Evolutionary conservation across 2,797 vertebrate species (phyloP).

Genomic region (Gadopsis bispinosus): DNA sequence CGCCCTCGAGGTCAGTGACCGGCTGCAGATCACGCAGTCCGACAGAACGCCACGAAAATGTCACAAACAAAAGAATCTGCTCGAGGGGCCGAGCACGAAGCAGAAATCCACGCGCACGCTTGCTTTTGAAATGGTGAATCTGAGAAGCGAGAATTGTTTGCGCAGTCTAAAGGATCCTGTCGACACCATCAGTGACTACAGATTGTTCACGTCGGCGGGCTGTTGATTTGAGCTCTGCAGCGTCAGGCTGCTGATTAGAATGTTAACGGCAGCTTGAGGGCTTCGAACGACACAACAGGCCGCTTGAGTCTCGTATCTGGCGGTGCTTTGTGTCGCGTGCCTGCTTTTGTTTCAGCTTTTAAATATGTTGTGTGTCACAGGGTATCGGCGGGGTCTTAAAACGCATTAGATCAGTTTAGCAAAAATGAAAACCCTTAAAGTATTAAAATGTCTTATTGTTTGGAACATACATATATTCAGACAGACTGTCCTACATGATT

Average conservation of each 20-base stretch:
- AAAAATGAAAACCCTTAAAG: too few species aligned
- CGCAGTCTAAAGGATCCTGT: not conserved
- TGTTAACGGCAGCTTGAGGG: not conserved
- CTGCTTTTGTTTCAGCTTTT: not conserved
- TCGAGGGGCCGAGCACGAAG: not conserved
- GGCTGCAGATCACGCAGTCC: not conserved
- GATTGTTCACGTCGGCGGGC: not conserved
- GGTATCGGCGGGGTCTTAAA: too few species aligned
- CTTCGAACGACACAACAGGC: not conserved
- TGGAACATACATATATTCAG: too few species aligned
- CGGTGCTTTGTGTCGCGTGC: not conserved
- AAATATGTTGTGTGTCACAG: too few species aligned
- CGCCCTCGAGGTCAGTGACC: slow-evolving; percentile 2
- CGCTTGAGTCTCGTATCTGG: not conserved
- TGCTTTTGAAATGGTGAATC: slow-evolving; percentile 3
- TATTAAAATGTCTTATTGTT: too few species aligned
- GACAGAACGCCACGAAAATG: not conserved
- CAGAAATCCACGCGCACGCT: not conserved
- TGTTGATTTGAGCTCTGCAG: not conserved
- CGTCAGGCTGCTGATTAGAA: slow-evolving; percentile 11
- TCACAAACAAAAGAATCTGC: not conserved
- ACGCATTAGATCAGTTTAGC: too few species aligned
- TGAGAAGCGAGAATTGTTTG: not conserved
- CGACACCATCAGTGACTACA: not conserved
- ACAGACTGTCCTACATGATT: too few species aligned